phyloP scores from a whole-genome alignment of 2,113 vertebrate genomes.

The Arizona elegans region DNA sequence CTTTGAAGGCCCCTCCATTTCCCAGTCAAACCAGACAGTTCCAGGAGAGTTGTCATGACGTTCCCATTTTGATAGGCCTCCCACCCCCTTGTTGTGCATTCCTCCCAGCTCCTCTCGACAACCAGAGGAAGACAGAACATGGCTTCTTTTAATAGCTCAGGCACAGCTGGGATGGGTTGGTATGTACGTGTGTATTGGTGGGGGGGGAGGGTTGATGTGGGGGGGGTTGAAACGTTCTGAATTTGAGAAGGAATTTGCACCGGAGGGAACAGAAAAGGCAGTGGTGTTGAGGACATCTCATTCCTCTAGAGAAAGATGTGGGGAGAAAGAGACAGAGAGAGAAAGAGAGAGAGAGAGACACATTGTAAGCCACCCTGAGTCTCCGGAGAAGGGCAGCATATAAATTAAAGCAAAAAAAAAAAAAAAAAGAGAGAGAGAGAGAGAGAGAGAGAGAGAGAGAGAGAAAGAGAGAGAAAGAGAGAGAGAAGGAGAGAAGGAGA shows the following conservation, averaged over 20 bases:
- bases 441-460: too few species aligned
- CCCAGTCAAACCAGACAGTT: background rate
- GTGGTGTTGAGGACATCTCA: too few species aligned
- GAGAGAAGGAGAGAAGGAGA: too few species aligned
- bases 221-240: conserved; percentile 41
- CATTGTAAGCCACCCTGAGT: too few species aligned
- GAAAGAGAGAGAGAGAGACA: too few species aligned
- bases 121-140: conserved; percentile 21
- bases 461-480: too few species aligned
- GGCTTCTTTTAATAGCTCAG: conserved; percentile 25
- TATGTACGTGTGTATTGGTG: background rate
- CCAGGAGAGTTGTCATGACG: background rate
- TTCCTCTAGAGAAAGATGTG: too few species aligned
- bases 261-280: background rate
- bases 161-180: background rate
- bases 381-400: too few species aligned
- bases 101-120: background rate
- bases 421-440: too few species aligned
- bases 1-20: background rate
- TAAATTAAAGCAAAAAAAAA: too few species aligned
- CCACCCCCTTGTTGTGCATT: background rate
- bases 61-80: background rate
- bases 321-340: too few species aligned
- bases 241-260: conserved; percentile 17
- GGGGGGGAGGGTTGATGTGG: background rate